phyloP scores from a whole-genome alignment of 1,140 invertebrate species.

The Teleogryllus occipitalis region DNA sequence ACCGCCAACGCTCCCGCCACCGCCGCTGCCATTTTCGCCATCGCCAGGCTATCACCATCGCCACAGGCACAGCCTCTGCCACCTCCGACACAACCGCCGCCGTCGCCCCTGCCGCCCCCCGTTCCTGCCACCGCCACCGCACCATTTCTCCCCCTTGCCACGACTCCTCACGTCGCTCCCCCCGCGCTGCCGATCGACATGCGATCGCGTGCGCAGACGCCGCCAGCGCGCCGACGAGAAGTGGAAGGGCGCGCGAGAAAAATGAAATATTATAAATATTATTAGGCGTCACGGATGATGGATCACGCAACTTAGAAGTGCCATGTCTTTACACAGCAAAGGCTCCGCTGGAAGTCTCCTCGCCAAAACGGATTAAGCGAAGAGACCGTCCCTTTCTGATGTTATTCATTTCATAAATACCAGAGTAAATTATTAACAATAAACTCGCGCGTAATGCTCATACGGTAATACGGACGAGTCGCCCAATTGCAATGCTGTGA shows the following conservation, averaged over 20 bases:
- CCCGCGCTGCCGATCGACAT: background rate
- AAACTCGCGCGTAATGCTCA: background rate
- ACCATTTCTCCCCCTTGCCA: too few relatives aligned
- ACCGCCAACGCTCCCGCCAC: too few relatives aligned
- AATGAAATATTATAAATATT: background rate
- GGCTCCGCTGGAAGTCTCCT: background rate
- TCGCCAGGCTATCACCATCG: too few relatives aligned
- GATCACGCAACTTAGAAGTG: background rate
- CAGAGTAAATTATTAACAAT: background rate
- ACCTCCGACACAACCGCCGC: too few relatives aligned
- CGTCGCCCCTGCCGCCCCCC: too few relatives aligned
- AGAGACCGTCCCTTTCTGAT: background rate
- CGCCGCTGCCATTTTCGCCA: too few relatives aligned
- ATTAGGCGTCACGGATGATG: background rate
- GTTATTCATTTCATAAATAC: background rate
- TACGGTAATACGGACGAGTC: background rate
- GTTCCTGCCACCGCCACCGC: too few relatives aligned
- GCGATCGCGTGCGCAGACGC: background rate
- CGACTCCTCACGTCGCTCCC: too few relatives aligned
- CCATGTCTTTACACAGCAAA: background rate
- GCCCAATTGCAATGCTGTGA: background rate
- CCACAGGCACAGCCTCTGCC: too few relatives aligned
- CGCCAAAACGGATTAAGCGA: too few relatives aligned
- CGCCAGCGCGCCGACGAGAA: background rate
- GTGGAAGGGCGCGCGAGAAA: background rate